Evolutionary conservation across 2,797 vertebrate genomes (phyloP).

Genomic region (Bucorvus abyssinicus): DNA sequence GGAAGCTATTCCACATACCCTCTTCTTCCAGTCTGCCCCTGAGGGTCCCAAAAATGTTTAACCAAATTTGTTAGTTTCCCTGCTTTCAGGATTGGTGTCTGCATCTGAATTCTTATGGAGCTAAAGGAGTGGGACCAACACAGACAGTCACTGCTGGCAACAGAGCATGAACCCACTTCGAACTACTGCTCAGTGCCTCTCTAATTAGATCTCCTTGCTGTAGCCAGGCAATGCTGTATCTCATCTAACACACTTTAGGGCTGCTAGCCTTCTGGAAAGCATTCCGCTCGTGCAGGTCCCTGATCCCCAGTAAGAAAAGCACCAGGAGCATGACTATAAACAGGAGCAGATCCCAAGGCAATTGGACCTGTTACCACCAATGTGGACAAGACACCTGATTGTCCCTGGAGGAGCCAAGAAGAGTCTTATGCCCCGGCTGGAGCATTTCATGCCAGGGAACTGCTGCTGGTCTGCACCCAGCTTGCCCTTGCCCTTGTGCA

Average conservation of each 20-base stretch:
- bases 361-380: not conserved
- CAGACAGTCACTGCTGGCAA: not conserved
- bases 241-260: not conserved
- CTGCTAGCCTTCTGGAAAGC: not conserved
- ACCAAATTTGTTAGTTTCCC: not conserved
- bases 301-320: not conserved
- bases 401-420: not conserved
- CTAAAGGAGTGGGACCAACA: not conserved
- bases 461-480: not conserved
- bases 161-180: not conserved
- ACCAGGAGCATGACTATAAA: not conserved
- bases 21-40: not conserved
- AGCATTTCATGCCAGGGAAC: not conserved
- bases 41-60: not conserved
- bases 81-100: not conserved
- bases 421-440: not conserved
- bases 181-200: not conserved
- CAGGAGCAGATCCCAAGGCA: not conserved
- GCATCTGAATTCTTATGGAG: not conserved
- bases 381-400: not conserved
- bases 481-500: not conserved
- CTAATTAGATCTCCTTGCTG: not conserved
- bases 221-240: fast-evolving
- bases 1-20: not conserved
- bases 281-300: not conserved